phyloP scores from a whole-genome alignment of 2,888 invertebrate species.

The Spialia ferax region DNA sequence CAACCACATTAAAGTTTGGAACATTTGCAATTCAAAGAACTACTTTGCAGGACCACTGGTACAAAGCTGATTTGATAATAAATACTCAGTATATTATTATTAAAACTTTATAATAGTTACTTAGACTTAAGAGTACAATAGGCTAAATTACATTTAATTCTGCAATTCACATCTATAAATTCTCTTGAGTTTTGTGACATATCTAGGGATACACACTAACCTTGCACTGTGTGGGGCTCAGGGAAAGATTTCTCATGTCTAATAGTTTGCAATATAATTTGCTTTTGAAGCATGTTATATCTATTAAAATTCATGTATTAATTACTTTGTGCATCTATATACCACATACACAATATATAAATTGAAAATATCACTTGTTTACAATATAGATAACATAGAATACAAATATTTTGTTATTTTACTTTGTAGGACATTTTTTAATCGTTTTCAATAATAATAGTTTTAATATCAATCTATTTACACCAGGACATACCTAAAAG shows the following conservation, averaged over 20 bases:
- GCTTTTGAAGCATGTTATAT: slow-evolving; percentile 65
- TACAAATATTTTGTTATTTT: slow-evolving; percentile 29
- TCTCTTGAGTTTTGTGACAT: slow-evolving; percentile 53
- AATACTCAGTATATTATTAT: slow-evolving; percentile 43
- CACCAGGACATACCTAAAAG: slow-evolving; percentile 21
- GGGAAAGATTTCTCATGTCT: slow-evolving; percentile 66
- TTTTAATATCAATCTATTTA: slow-evolving; percentile 28
- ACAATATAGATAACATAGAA: slow-evolving; percentile 20
- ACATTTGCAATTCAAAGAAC: background rate
- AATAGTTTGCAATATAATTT: slow-evolving; percentile 48
- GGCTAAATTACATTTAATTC: slow-evolving; percentile 58
- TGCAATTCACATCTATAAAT: slow-evolving; percentile 50
- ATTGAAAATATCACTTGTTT: slow-evolving; percentile 37
- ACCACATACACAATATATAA: slow-evolving; percentile 36
- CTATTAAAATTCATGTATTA: slow-evolving; percentile 44
- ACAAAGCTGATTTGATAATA: slow-evolving; percentile 30
- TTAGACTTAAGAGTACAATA: slow-evolving; percentile 53
- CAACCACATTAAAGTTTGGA: background rate
- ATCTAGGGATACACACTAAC: slow-evolving; percentile 51
- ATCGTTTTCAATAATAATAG: slow-evolving; percentile 11
- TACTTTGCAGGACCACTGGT: background rate
- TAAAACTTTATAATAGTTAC: slow-evolving; percentile 43
- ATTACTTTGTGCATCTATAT: slow-evolving; percentile 37
- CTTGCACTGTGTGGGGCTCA: slow-evolving; percentile 68
- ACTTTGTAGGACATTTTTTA: slow-evolving; percentile 37